Evolutionary conservation across 2,888 invertebrate species (phyloP).

Genomic region (Acanthococcus lagerstroemiae): DNA sequence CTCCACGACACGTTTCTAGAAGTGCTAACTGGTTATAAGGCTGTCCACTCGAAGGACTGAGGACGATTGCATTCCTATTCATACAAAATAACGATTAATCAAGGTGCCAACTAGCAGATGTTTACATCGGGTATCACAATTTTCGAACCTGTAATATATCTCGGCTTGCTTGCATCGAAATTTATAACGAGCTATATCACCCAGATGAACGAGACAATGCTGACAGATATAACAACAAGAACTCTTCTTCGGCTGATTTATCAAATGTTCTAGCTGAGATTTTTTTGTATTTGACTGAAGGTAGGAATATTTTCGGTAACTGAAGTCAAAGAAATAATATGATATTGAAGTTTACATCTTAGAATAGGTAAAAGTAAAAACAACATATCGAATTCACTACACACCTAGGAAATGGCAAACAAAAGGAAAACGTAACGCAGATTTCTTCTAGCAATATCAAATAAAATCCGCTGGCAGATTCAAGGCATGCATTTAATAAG

Average conservation of each 20-base stretch:
- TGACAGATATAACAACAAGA: conserved; percentile 78
- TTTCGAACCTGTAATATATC: conserved; percentile 61
- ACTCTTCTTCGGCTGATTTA: conserved; percentile 50
- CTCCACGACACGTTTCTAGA: conserved; percentile 67
- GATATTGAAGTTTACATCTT: neutral
- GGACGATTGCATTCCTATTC: conserved; percentile 57
- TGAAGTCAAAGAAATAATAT: neutral
- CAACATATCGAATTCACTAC: conserved; percentile 39
- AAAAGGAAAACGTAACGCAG: conserved; percentile 68
- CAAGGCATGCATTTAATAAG: conserved; percentile 67
- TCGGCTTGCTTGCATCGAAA: conserved; percentile 72
- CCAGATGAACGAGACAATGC: conserved; percentile 78
- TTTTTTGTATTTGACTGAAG: conserved; percentile 9
- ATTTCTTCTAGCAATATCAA: conserved; percentile 69
- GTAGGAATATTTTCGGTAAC: conserved; percentile 18
- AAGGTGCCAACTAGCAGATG: neutral
- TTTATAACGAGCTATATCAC: conserved; percentile 74
- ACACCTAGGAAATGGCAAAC: conserved; percentile 60
- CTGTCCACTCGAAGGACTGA: conserved; percentile 69
- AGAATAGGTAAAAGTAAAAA: conserved; percentile 32
- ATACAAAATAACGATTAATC: conserved; percentile 28
- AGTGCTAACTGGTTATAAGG: conserved; percentile 83
- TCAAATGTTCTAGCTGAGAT: conserved; percentile 35
- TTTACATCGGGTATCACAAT: no score
- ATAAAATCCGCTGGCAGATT: conserved; percentile 78